phyloP scores from a whole-genome alignment of 2,888 invertebrate genomes.

The Trissolcus brochymenae region DNA sequence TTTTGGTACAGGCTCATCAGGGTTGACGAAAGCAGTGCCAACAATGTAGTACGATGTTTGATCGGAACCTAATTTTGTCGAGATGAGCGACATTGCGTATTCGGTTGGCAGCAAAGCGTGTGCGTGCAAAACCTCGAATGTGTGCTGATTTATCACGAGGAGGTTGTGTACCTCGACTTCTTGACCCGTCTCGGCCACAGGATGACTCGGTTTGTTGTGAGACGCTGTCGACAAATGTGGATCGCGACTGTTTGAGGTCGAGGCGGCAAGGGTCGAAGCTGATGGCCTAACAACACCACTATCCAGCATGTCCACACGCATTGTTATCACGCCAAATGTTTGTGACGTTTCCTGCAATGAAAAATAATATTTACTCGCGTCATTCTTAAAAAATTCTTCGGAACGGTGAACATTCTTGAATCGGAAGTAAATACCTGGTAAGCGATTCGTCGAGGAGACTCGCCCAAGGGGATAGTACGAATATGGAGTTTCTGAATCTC shows the following conservation, averaged over 20 bases:
- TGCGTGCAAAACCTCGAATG: conserved; percentile 96
- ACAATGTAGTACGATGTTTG: conserved; percentile 94
- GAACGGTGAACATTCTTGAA: not conserved
- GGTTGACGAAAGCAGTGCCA: conserved; percentile 95
- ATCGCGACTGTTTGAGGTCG: conserved; percentile 78
- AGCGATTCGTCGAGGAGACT: conserved; percentile 95
- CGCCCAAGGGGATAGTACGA: conserved; percentile 94
- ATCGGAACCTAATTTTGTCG: conserved; percentile 94
- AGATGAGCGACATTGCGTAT: conserved; percentile 92
- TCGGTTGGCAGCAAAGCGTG: conserved; percentile 95
- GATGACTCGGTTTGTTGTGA: conserved; percentile 73
- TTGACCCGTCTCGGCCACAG: conserved; percentile 81
- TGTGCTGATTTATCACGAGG: conserved; percentile 95
- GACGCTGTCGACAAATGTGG: conserved; percentile 69
- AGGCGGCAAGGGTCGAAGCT: conserved; percentile 87
- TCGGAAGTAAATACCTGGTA: conserved; percentile 81
- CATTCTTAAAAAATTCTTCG: not conserved
- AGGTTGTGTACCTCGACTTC: conserved; percentile 94
- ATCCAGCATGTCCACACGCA: conserved; percentile 88
- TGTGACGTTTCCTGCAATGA: conserved; percentile 87
- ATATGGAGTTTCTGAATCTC: conserved; percentile 99
- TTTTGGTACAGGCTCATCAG: conserved; percentile 97
- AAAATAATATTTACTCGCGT: not conserved
- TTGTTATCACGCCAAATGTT: conserved; percentile 95
- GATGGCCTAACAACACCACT: conserved; percentile 80